Percentiles rank a stretch among this genome's conserved stretches.
Conservation (phyloP, 2,797 vertebrate genomes). For the Cossypha heuglini region DNA sequence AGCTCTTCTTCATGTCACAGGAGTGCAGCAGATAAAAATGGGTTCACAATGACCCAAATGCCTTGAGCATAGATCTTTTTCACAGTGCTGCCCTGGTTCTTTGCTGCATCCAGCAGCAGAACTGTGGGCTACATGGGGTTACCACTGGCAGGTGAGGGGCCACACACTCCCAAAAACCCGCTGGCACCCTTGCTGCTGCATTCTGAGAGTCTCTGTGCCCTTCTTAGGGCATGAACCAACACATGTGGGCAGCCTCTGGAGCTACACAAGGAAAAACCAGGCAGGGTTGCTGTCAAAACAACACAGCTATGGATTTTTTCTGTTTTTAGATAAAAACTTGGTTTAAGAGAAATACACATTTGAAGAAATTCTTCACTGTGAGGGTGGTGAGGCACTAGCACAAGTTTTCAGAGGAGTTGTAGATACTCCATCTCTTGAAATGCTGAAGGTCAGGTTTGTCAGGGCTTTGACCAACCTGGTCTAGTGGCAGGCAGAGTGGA, state of each 20-base stretch:
- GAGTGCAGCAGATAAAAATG: neutral
- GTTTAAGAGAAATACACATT: neutral
- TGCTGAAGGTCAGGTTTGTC: neutral
- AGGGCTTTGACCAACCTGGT: fast-evolving
- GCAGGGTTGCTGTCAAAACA: neutral
- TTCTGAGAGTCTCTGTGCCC: neutral
- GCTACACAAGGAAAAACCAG: fast-evolving
- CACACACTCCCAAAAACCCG: fast-evolving
- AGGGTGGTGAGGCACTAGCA: neutral
- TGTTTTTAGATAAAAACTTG: fast-evolving
- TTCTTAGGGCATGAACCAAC: neutral
- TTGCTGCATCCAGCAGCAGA: neutral
- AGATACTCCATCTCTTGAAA: neutral
- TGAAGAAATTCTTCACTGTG: neutral
- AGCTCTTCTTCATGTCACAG: neutral
- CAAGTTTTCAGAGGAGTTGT: neutral
- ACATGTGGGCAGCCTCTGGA: fast-evolving
- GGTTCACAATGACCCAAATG: fast-evolving
- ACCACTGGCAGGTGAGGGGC: neutral
- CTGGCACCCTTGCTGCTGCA: neutral
- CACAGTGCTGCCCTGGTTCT: fast-evolving
- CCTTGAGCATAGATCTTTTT: neutral
- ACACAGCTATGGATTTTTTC: neutral
- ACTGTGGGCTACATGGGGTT: fast-evolving
- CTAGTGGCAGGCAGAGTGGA: neutral